phyloP scores from a whole-genome alignment of 2,113 vertebrate species.

The Chaetops frenatus region DNA sequence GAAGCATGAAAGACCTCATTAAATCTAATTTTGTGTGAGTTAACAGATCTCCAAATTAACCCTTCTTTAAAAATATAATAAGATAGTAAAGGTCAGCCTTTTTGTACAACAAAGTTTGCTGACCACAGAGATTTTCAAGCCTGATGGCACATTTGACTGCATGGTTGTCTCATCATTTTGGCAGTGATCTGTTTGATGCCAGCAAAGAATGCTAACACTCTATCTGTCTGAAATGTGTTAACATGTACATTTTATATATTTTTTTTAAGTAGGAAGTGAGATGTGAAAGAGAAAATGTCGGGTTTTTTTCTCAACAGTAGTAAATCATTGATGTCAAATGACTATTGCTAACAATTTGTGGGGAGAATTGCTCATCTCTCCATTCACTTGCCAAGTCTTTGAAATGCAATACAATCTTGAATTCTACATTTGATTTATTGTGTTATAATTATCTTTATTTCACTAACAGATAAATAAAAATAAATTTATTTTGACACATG shows the following conservation, averaged over 20 bases:
- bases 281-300: not conserved
- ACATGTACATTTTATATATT: constrained; percentile 10
- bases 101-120: not conserved
- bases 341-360: not conserved
- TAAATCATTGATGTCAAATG: constrained; percentile 33
- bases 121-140: constrained; percentile 48
- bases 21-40: constrained; percentile 12
- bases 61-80: not conserved
- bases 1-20: constrained; percentile 26
- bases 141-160: constrained; percentile 38
- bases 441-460: constrained; percentile 27
- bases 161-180: constrained; percentile 55
- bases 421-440: not conserved
- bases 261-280: not conserved
- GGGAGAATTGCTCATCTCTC: not conserved
- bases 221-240: constrained; percentile 49
- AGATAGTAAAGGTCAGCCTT: constrained; percentile 12
- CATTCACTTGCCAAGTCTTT: not conserved
- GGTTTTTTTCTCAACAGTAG: not conserved
- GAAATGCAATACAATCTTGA: not conserved
- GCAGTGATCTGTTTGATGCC: constrained; percentile 55
- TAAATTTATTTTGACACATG: not conserved
- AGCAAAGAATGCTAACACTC: constrained; percentile 41
- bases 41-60: constrained; percentile 36
- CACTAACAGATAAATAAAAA: not conserved